Evolutionary conservation across 2,797 vertebrate genomes (phyloP).

Genomic region (Okamejei kenojei): DNA sequence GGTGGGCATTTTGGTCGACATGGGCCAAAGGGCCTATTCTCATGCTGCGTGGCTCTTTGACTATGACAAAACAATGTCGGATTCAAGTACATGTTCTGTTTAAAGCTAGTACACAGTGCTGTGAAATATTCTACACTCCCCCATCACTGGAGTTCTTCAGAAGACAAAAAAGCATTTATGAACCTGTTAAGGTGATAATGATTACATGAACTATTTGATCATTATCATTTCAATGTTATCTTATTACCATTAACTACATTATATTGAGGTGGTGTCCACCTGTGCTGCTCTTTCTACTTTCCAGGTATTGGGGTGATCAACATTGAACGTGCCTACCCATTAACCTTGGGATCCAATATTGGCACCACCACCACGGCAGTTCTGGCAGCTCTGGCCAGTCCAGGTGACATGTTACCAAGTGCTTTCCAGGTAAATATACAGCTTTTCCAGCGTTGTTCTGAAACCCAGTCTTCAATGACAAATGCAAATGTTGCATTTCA

Average conservation of each 20-base stretch:
- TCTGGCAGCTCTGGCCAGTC: constrained; percentile 63
- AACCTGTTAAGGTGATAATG: background rate
- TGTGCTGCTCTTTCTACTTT: background rate
- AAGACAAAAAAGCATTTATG: background rate
- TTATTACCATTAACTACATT: too few relatives aligned
- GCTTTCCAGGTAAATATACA: constrained; percentile 56
- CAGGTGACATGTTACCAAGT: constrained; percentile 58
- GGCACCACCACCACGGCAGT: constrained; percentile 68
- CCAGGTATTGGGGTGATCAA: constrained; percentile 66
- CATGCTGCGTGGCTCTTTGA: too few relatives aligned
- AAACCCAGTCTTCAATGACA: background rate
- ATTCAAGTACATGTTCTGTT: background rate
- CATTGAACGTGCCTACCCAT: constrained; percentile 65
- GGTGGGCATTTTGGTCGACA: too few relatives aligned
- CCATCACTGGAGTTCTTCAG: background rate
- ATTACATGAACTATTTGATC: background rate
- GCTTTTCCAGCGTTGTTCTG: constrained; percentile 41
- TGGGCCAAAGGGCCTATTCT: too few relatives aligned
- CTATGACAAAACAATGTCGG: background rate
- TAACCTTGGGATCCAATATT: constrained; percentile 68
- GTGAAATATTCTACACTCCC: background rate
- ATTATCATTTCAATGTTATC: background rate
- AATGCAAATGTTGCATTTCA: background rate
- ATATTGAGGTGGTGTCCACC: too few relatives aligned
- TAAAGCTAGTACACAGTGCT: background rate